A percentile compares a stretch with the other conserved stretches of the same genome.
Conservation (phyloP, 2,888 invertebrate genomes). For the Leucoptera coffeella region DNA sequence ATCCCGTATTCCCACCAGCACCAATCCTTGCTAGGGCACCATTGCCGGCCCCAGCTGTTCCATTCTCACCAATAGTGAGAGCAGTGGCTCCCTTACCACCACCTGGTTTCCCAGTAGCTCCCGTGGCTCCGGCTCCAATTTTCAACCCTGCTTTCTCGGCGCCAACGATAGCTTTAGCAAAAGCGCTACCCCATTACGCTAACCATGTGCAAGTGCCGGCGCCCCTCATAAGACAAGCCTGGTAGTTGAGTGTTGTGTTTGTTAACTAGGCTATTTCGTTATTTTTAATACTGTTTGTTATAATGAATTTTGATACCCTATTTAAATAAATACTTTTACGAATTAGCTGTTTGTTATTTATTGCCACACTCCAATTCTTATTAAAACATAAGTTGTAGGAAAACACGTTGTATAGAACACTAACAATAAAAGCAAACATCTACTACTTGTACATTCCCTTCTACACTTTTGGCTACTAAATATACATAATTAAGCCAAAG, state of each 20-base stretch:
- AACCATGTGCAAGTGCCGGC: slow-evolving; percentile 28
- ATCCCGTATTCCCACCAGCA: slow-evolving; percentile 1
- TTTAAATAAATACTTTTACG: no score
- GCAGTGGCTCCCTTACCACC: slow-evolving; percentile 7
- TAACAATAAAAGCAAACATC: no score
- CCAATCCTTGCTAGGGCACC: neutral
- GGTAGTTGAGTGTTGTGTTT: slow-evolving; percentile 22
- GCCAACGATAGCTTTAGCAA: slow-evolving; percentile 13
- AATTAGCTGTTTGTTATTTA: no score
- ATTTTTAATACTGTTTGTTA: neutral
- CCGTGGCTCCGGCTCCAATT: slow-evolving; percentile 2
- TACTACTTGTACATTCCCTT: no score
- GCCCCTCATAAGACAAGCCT: slow-evolving; percentile 19
- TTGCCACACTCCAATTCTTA: no score
- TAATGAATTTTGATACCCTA: no score
- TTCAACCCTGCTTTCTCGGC: slow-evolving; percentile 5
- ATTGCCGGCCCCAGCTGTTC: slow-evolving; percentile 6
- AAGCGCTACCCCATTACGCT: slow-evolving; percentile 21
- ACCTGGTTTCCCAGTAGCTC: slow-evolving; percentile 4
- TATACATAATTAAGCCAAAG: no score
- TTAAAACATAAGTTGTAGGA: no score
- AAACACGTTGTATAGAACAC: no score
- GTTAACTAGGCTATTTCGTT: no score
- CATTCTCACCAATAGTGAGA: slow-evolving; percentile 7
- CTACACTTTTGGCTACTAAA: no score